These are phyloP conservation scores for Octodon degus DNA, from an alignment of 2,113 vertebrate genomes.

Conservation along the genomic window DNA sequence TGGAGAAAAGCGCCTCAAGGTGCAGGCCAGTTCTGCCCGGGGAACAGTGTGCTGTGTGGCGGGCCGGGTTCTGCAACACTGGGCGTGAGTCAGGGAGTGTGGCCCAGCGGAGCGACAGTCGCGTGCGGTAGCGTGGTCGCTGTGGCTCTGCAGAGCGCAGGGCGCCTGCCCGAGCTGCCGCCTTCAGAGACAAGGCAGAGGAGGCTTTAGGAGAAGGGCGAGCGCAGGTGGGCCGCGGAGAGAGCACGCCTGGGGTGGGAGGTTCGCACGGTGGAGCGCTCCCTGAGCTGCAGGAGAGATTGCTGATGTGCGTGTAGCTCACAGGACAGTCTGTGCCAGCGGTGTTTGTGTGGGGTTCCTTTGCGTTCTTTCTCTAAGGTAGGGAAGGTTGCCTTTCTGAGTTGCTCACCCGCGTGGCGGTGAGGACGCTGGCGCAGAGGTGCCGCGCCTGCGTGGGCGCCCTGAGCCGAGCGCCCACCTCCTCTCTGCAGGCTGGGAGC, in stretches of 20 bases:
- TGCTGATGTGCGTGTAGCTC: not conserved
- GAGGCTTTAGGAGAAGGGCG: not conserved
- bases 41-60: not conserved
- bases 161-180: not conserved
- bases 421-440: not conserved
- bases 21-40: not conserved
- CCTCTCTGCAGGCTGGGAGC: not conserved
- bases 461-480: not conserved
- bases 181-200: not conserved
- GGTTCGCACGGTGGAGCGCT: not conserved
- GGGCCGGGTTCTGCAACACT: too few relatives aligned
- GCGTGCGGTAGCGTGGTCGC: too few relatives aligned
- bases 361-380: not conserved
- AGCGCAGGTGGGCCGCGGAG: not conserved
- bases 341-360: not conserved
- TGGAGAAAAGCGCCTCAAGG: not conserved
- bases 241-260: not conserved
- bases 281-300: not conserved
- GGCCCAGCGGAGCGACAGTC: not conserved
- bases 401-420: not conserved
- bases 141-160: not conserved
- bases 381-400: not conserved
- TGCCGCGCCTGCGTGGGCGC: too few relatives aligned
- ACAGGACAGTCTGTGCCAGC: conserved; percentile 23
- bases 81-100: not conserved